A percentile compares a stretch with the other conserved stretches of the same genome.
phyloP scores from a whole-genome alignment of 2,888 invertebrate species.

The Meganola albula region DNA sequence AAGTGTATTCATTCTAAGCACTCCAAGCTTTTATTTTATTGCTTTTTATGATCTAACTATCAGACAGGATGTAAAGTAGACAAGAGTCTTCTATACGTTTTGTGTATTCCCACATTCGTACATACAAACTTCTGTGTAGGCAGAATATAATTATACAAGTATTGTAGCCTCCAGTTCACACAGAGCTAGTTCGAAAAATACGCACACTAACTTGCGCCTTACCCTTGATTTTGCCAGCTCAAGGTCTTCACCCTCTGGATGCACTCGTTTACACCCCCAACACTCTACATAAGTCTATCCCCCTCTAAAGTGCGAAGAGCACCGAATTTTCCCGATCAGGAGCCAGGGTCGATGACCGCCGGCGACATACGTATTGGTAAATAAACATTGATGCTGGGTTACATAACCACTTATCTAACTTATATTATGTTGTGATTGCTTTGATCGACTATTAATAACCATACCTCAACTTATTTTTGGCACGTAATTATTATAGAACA shows the following conservation, averaged over 20 bases:
- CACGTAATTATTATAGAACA: too few relatives aligned
- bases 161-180: constrained; percentile 35
- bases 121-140: constrained; percentile 29
- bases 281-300: constrained; percentile 51
- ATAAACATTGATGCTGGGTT: constrained; percentile 65
- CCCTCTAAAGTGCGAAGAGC: constrained; percentile 56
- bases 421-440: constrained; percentile 19
- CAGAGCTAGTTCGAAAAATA: constrained; percentile 42
- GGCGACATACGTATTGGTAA: constrained; percentile 69
- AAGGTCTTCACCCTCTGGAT: constrained; percentile 73
- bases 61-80: too few relatives aligned
- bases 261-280: constrained; percentile 50
- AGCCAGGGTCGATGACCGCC: constrained; percentile 62
- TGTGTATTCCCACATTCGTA: constrained; percentile 15
- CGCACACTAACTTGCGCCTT: constrained; percentile 59
- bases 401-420: constrained; percentile 44
- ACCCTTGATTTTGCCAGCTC: constrained; percentile 78
- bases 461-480: too few relatives aligned
- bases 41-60: too few relatives aligned
- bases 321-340: constrained; percentile 68
- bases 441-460: too few relatives aligned
- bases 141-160: constrained; percentile 25
- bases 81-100: too few relatives aligned
- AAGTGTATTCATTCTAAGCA: too few relatives aligned
- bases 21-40: too few relatives aligned